Percentiles rank a stretch among this genome's conserved stretches.
Evolutionary conservation across 2,888 invertebrate genomes (phyloP).

Genomic region (Cyrtodaria siliqua): DNA sequence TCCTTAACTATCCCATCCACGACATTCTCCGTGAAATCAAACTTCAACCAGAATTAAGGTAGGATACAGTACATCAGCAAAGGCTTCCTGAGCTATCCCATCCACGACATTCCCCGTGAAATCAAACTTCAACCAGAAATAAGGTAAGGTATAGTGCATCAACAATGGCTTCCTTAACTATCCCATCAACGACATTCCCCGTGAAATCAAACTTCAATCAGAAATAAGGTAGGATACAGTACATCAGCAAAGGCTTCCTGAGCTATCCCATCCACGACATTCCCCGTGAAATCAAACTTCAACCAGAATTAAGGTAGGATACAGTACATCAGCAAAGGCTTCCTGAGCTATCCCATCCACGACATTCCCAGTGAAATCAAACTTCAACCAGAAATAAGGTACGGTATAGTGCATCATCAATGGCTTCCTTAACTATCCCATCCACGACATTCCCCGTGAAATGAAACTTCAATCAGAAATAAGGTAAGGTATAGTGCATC

Average conservation of each 20-base stretch:
- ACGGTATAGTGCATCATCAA: too few relatives aligned
- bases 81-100: constrained; percentile 77
- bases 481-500: too few relatives aligned
- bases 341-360: constrained; percentile 76
- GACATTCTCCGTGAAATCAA: constrained; percentile 66
- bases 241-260: constrained; percentile 76
- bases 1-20: constrained; percentile 76
- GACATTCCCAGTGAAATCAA: constrained; percentile 67
- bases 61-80: constrained; percentile 76
- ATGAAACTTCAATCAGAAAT: too few relatives aligned
- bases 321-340: constrained; percentile 75
- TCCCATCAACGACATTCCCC: constrained; percentile 68
- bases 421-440: too few relatives aligned
- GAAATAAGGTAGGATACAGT: constrained; percentile 69
- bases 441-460: too few relatives aligned
- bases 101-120: constrained; percentile 67
- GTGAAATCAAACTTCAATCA: constrained; percentile 65
- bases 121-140: constrained; percentile 65
- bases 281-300: constrained; percentile 61
- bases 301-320: constrained; percentile 69
- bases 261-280: constrained; percentile 75
- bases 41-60: constrained; percentile 70
- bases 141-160: constrained; percentile 69
- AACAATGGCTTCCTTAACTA: constrained; percentile 79
- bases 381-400: constrained; percentile 70